Base-by-base conservation (phyloP, 2,113 vertebrate genomes). In the Microtus ochrogaster region DNA sequence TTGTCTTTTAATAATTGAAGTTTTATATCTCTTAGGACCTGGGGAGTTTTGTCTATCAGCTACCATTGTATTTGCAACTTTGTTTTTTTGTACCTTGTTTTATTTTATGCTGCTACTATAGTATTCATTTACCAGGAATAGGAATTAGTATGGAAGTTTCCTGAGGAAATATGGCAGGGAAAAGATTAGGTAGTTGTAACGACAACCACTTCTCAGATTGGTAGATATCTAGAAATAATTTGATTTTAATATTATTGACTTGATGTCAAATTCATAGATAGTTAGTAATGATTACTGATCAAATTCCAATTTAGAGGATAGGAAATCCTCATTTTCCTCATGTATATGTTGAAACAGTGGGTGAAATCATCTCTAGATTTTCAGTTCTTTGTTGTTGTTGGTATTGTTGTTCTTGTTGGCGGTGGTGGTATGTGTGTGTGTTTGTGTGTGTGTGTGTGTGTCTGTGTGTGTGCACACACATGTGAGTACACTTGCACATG, bases 151-250 rank as follows among this genome's bases (percentile, higher is more conserved):
- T 14, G 28, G 74, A 93, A 36, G 2, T 61, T 83, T 83, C 65
- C 72, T 22, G 21, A 33, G 22, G 85, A 90, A 87, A 49, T 30
- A 73, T 33, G 22, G 7, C 52, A 84, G 47, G 76, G 81, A n/a
- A 84, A 91, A 95, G 28, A 89, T 86, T 89, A 88, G 36, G 39
- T 79, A 55, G 82, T 86, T 82, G 28, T 30, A 81, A 2, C 7
- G 72, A 55, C 88, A 61, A 85, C n/a, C 81, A 41, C 21, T 82
- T 91, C 19, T 96, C 82, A 93, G 55, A 91, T 36, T 65, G 82
- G 14, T 58, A 66, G 47, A 26, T 73, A 52, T 41, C 33, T 76
- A 21, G 13, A 79, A 55, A 88, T 81, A 5, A 24, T 79, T 79
- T 70, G 2, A 61, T 58, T 93, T 93, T 65, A 70, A 41, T 72